Conservation (phyloP, 2,888 invertebrate genomes). For the Iselma pallidipennis region DNA sequence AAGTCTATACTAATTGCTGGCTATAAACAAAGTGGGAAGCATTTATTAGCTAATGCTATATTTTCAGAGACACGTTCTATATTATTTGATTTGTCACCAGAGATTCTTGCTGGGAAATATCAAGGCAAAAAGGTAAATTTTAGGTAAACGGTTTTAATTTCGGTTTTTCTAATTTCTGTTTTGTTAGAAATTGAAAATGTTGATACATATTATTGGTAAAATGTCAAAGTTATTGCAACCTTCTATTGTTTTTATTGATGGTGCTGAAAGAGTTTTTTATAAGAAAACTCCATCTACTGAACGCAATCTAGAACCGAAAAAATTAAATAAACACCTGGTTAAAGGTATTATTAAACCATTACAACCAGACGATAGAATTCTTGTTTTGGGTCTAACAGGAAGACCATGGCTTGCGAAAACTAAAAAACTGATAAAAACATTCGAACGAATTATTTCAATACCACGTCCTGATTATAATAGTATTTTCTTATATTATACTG, state of each 20-base stretch:
- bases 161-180: conserved; percentile 8
- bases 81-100: conserved; percentile 75
- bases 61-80: conserved; percentile 76
- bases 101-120: conserved; percentile 70
- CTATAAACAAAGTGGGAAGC: conserved; percentile 71
- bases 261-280: conserved; percentile 70
- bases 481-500: conserved; percentile 60
- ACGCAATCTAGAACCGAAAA: conserved; percentile 68
- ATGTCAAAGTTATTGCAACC: conserved; percentile 71
- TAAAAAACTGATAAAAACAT: conserved; percentile 59
- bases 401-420: conserved; percentile 68
- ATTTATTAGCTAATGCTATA: conserved; percentile 71
- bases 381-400: conserved; percentile 70
- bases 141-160: background rate
- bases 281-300: conserved; percentile 68
- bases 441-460: conserved; percentile 57
- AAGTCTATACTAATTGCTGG: conserved; percentile 72
- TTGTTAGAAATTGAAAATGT: conserved; percentile 63
- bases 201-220: conserved; percentile 69
- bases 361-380: conserved; percentile 65
- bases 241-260: conserved; percentile 71
- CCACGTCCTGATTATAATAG: conserved; percentile 65
- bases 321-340: conserved; percentile 68
- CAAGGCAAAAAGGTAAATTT: conserved; percentile 61
- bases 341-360: conserved; percentile 73